A percentile compares a stretch with the other conserved stretches of the same genome.
Conservation (phyloP, 2,113 vertebrate species). For the Thunnus maccoyii region DNA sequence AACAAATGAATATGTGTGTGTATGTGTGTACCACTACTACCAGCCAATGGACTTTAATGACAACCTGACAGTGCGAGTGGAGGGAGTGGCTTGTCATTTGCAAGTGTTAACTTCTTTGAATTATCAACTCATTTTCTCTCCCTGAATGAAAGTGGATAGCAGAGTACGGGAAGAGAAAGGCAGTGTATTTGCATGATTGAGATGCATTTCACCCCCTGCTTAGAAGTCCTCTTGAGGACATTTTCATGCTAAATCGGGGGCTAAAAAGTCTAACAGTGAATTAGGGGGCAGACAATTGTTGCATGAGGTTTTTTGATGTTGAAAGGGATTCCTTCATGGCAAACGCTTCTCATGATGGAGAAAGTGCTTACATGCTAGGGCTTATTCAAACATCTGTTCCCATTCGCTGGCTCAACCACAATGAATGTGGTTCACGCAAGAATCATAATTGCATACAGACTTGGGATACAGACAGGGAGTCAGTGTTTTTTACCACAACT, state of each 20-base stretch:
- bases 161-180: conserved; percentile 51
- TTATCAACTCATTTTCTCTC: conserved; percentile 57
- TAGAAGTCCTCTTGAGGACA: conserved; percentile 36
- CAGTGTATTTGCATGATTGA: conserved; percentile 68
- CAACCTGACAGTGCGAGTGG: conserved; percentile 11
- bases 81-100: conserved; percentile 56
- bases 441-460: conserved; percentile 77
- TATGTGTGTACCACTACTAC: background rate
- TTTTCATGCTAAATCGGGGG: conserved; percentile 69
- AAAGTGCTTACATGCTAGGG: conserved; percentile 75
- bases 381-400: conserved; percentile 77
- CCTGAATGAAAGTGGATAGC: conserved; percentile 57
- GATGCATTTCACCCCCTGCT: conserved; percentile 44
- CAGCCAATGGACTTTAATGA: background rate
- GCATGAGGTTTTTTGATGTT: conserved; percentile 52
- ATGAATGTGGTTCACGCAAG: conserved; percentile 72
- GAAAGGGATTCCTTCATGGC: conserved; percentile 69
- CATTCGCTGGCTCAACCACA: conserved; percentile 71
- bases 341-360: conserved; percentile 62
- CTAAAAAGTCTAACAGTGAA: conserved; percentile 57
- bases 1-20: conserved; percentile 17
- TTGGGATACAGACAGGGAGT: conserved; percentile 40
- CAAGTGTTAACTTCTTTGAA: conserved; percentile 65
- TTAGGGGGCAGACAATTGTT: conserved; percentile 56
- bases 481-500: conserved; percentile 36